Evolutionary conservation across 1,140 invertebrate genomes (phyloP).

Genomic region (Cardiocondyla obscurior): DNA sequence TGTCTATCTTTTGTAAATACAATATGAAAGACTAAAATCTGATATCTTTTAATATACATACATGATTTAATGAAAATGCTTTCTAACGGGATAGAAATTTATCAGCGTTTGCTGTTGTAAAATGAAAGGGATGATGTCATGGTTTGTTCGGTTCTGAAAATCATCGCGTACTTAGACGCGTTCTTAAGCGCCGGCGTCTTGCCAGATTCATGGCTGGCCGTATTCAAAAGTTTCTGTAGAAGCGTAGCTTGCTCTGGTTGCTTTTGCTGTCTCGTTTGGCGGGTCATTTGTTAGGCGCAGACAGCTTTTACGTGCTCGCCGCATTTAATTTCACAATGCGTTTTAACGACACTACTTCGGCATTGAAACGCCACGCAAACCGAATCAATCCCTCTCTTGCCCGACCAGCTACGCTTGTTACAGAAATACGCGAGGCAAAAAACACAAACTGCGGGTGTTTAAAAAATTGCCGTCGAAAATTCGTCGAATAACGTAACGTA

Average conservation of each 20-base stretch:
- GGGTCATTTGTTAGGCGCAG: constrained; percentile 62
- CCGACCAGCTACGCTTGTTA: background rate
- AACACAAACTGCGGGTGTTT: background rate
- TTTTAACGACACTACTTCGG: constrained; percentile 54
- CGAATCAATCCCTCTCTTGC: constrained; percentile 31
- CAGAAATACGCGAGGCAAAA: background rate
- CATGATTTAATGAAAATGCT: background rate
- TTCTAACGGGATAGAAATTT: constrained; percentile 25
- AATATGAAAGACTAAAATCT: background rate
- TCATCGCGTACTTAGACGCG: constrained; percentile 22
- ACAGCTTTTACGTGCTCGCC: constrained; percentile 59
- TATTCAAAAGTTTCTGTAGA: constrained; percentile 40
- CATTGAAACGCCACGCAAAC: constrained; percentile 52
- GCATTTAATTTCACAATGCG: constrained; percentile 68
- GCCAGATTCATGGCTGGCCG: constrained; percentile 46
- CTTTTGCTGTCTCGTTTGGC: constrained; percentile 39
- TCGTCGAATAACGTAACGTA: background rate
- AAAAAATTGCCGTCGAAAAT: background rate
- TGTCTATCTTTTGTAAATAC: background rate
- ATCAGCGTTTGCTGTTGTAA: constrained; percentile 19
- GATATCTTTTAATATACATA: background rate
- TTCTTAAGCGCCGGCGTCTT: constrained; percentile 6
- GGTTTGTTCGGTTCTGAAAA: constrained; percentile 31
- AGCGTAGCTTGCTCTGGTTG: constrained; percentile 1
- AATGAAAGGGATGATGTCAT: constrained; percentile 7